Conservation (phyloP, 2,888 invertebrate genomes). For the Callinectes sapidus region DNA sequence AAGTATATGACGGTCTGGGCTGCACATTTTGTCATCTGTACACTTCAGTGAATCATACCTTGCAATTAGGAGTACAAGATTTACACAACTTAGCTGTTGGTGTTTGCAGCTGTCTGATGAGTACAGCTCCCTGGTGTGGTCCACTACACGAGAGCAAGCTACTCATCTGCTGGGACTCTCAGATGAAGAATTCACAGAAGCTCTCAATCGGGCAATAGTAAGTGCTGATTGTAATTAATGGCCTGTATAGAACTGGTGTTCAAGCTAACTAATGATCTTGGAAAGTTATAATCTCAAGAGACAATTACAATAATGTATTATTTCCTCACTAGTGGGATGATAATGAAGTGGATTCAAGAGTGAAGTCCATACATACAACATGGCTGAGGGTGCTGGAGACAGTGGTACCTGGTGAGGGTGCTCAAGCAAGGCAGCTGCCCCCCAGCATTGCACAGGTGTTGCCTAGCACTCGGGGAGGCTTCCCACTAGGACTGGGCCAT, state of each 20-base stretch:
- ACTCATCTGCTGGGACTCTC: constrained; percentile 83
- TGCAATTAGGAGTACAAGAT: background rate
- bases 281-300: background rate
- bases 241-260: background rate
- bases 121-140: constrained; percentile 96
- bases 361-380: constrained; percentile 73
- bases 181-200: constrained; percentile 89
- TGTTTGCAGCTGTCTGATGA: constrained; percentile 81
- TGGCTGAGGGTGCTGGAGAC: constrained; percentile 61
- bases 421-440: constrained; percentile 80
- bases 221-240: constrained; percentile 71
- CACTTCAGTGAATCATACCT: background rate
- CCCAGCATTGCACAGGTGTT: constrained; percentile 82
- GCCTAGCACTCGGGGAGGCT: constrained; percentile 82
- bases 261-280: background rate
- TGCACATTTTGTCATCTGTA: no score
- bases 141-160: constrained; percentile 85
- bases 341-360: constrained; percentile 74
- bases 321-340: constrained; percentile 74
- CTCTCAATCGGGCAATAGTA: constrained; percentile 90
- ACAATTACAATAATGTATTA: background rate
- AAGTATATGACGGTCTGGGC: no score
- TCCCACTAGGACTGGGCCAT: constrained; percentile 94
- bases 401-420: constrained; percentile 52
- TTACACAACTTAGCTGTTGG: background rate